Base-by-base conservation (phyloP, 2,888 invertebrate genomes). In the Chalcis sispes region DNA sequence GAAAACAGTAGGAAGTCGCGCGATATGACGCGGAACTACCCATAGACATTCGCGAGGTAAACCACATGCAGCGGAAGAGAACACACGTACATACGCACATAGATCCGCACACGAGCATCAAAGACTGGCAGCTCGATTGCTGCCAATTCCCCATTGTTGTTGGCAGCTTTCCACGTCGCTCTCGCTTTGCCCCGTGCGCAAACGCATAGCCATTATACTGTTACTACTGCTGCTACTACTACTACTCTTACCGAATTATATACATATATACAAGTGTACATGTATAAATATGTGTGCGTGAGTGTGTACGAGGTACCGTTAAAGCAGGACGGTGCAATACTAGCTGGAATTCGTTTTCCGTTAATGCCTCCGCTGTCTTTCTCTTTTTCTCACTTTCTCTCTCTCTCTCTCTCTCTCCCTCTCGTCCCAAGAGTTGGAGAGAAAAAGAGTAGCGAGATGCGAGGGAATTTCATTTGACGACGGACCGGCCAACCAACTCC, bases 141-240 rank as follows among this genome's bases (percentile, higher is more conserved):
- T 85, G 85, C 83, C 85, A 85, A 85, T 85, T 85, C 82, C 80
- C 83, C 82, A 83, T 86, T 85, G 83, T 83, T 81, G 78, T 84
- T 86, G 86, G 86, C 86, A 85, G 78, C 76, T 77, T 80, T 83
- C 86, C 86, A 85, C 83, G 78, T 77, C 77, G 62, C 65, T 40
- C 20, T 8, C 15, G 10, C 42, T 1, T 29, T 13, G 20, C 10
- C 74, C 58, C 64, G 32, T n/a, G n/a, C n/a, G n/a, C n/a, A n/a
- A n/a, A n/a, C n/a, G n/a, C n/a, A n/a, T n/a, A n/a, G n/a, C n/a
- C n/a, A n/a, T n/a, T n/a, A n/a, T n/a, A n/a, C 27, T n/a, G 20
- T 18, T 10, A 7, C 36, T 36, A n/a, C 50, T 20, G 3, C 18
- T 15, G 42, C 40, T 23, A 5, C 10, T 10, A 18, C 29, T 18